phyloP scores from a whole-genome alignment of 2,797 vertebrate genomes.

The Sardinella longiceps region DNA sequence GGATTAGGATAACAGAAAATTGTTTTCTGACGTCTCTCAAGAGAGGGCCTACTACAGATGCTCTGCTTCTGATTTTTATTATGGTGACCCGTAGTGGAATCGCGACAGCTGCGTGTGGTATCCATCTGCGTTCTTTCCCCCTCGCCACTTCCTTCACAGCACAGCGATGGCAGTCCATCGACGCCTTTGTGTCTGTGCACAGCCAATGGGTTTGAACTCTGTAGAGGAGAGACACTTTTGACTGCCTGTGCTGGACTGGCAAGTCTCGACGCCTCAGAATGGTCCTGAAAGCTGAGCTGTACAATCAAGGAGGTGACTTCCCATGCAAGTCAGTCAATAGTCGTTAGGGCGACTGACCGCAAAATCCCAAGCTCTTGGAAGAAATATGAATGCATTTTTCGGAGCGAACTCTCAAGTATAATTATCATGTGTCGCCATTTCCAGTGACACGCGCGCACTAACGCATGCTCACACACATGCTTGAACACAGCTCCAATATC shows the following conservation, averaged over 20 bases:
- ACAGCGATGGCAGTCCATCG: slow-evolving; percentile 66
- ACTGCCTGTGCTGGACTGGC: slow-evolving; percentile 63
- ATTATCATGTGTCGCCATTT: slow-evolving; percentile 54
- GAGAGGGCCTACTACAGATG: slow-evolving; percentile 68
- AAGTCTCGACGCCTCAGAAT: slow-evolving; percentile 51
- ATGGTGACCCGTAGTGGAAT: slow-evolving; percentile 68
- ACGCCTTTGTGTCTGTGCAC: slow-evolving; percentile 77
- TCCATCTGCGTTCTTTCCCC: slow-evolving; percentile 69
- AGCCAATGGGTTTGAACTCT: slow-evolving; percentile 63
- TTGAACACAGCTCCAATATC: slow-evolving; percentile 23
- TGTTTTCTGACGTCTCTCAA: slow-evolving; percentile 72
- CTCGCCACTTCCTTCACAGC: slow-evolving; percentile 67
- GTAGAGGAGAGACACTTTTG: slow-evolving; percentile 61
- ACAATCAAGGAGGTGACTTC: slow-evolving; percentile 61
- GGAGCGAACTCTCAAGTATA: slow-evolving; percentile 56
- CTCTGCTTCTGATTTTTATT: slow-evolving; percentile 75
- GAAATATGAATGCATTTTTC: slow-evolving; percentile 59
- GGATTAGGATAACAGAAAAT: slow-evolving; percentile 70
- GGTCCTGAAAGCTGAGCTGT: slow-evolving; percentile 60
- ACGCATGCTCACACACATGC: slow-evolving; percentile 11
- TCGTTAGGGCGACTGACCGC: slow-evolving; percentile 57
- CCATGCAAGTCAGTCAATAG: slow-evolving; percentile 60
- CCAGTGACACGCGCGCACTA: slow-evolving; percentile 18
- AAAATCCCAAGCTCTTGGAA: slow-evolving; percentile 60
- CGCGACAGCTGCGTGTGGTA: slow-evolving; percentile 76